Conservation (phyloP, 53 echinoderm and acorn worm genomes). For the Antedon mediterranea region DNA sequence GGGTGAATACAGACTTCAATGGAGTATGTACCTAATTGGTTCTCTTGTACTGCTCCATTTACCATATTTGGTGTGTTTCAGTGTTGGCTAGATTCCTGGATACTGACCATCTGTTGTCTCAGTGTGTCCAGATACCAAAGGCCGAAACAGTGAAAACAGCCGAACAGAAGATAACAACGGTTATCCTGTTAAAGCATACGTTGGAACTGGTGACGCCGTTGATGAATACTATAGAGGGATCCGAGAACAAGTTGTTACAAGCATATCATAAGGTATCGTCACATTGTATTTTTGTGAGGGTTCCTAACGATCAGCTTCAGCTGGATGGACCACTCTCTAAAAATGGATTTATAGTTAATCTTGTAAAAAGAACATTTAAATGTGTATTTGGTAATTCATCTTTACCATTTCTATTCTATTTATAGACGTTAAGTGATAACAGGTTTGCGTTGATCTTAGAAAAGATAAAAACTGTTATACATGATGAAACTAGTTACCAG, state of each 20-base stretch:
- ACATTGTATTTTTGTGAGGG: too few species aligned
- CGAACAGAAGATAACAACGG: constrained; percentile 67
- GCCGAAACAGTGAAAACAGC: constrained; percentile 77
- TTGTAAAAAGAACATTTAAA: too few species aligned
- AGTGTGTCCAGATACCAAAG: constrained; percentile 95
- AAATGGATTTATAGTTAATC: too few species aligned
- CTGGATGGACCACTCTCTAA: too few species aligned
- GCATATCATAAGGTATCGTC: constrained; percentile 80
- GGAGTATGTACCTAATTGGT: too few species aligned
- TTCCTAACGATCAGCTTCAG: too few species aligned
- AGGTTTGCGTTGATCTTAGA: constrained; percentile 56
- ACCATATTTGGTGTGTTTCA: constrained; percentile 19
- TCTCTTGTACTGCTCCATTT: too few species aligned
- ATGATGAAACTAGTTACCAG: constrained; percentile 88
- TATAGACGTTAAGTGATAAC: constrained; percentile 54
- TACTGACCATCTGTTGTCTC: constrained; percentile 84
- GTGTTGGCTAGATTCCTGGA: constrained; percentile 74
- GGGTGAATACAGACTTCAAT: too few species aligned
- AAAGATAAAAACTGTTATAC: constrained; percentile 65
- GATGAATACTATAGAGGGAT: constrained; percentile 37
- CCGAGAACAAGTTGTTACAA: constrained; percentile 52
- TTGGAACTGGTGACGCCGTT: constrained; percentile 72
- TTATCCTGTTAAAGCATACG: constrained; percentile 85
- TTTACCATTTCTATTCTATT: not conserved
- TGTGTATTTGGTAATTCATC: too few species aligned